Base-by-base conservation (phyloP, 2,888 invertebrate genomes). In the Drosophila monieri region DNA sequence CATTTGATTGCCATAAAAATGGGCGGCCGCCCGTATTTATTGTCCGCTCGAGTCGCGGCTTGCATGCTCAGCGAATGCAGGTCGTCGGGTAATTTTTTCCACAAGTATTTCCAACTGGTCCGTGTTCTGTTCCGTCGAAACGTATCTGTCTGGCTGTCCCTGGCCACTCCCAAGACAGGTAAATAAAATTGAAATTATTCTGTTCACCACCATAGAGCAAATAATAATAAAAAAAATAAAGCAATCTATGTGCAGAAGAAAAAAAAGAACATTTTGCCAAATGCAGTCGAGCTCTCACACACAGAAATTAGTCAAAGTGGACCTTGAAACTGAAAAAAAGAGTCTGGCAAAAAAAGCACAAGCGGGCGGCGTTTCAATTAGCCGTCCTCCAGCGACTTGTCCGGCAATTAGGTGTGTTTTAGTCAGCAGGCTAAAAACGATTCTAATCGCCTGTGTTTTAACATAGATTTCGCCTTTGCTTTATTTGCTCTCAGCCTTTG, bases 381-480 rank as follows among this genome's bases (percentile, higher is more conserved):
- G 80, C 85, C 71, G 80, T 77, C 86, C 55, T 62, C 47, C 15
- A 83, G 67, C 62, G 74, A 53, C 77, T 77, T 60, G 73, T 74
- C 70, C 74, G 30, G 74, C 84, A 85, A 85, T 85, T 85, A 85
- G 84, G 85, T 85, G 84, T 85, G 84, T 80, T 83, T 72, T 57
- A 71, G 54, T 61, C 69, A 57, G 66, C 9, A 6, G 27, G 9
- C 41, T 65, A 74, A 73, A 83, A 85, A 75, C 71, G 85, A 85
- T 85, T 85, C 60, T 85, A 85, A 85, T 85, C 84, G 83, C 47
- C 67, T 54, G 67, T 67, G 81, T 71, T 84, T 74, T 68, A 80
- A 79, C 83, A 81, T 73, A 67, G 80, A 83, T 83, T 80, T 76
- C 65, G 79, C 70, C 74, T 77, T 77, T 78, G 60, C 47, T 69